These are phyloP conservation scores for Scelioninae gen. 1 DNA, from an alignment of 2,888 invertebrate genomes.

Conservation along the genomic window DNA sequence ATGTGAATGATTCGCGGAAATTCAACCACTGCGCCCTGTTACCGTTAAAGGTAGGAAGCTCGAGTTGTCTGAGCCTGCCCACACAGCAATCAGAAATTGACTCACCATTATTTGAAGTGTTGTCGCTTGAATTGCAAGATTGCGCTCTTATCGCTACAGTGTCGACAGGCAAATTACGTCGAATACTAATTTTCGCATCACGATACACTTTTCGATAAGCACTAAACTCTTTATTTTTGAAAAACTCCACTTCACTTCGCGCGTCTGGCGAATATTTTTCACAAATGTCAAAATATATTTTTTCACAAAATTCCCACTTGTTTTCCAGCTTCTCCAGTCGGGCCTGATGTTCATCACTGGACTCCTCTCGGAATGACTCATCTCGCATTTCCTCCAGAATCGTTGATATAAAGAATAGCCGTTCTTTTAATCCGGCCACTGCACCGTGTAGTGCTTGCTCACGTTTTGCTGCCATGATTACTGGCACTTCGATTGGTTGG, in stretches of 20 bases:
- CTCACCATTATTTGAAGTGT: neutral
- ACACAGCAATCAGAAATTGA: slow-evolving; percentile 6
- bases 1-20: no score
- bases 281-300: slow-evolving; percentile 3
- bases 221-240: slow-evolving; percentile 1
- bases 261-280: neutral
- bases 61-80: neutral
- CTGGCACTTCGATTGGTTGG: no score
- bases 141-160: neutral
- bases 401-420: neutral
- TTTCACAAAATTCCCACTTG: slow-evolving; percentile 4
- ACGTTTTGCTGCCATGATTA: no score
- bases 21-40: neutral
- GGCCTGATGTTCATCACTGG: neutral
- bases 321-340: slow-evolving; percentile 5
- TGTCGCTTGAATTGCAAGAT: neutral
- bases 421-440: neutral
- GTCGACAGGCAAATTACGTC: neutral
- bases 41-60: slow-evolving; percentile 6
- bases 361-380: neutral
- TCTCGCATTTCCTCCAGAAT: neutral
- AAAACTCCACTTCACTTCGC: neutral
- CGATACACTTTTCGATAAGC: neutral
- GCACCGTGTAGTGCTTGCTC: no score
- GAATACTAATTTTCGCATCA: slow-evolving; percentile 10